phyloP scores from a whole-genome alignment of 2,113 vertebrate genomes.

The Ifrita kowaldi region DNA sequence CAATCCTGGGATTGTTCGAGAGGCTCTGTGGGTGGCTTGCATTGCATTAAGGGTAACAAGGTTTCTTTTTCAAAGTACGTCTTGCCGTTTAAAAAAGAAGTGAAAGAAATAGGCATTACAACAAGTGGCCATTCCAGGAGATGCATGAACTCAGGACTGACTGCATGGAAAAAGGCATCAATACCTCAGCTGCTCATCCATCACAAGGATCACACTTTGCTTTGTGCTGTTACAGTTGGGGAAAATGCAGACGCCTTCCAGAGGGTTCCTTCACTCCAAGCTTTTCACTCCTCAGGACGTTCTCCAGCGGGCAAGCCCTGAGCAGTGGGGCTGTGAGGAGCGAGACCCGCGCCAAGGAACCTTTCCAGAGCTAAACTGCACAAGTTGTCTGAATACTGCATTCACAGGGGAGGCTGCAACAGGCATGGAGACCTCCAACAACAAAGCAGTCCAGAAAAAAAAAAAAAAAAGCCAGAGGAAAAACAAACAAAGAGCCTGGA shows the following conservation, averaged over 20 bases:
- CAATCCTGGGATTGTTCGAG: neutral
- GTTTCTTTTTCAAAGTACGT: constrained; percentile 5
- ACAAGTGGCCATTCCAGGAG: neutral
- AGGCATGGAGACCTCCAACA: neutral
- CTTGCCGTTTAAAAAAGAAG: neutral
- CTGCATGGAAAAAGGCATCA: constrained; percentile 28
- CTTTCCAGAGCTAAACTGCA: neutral
- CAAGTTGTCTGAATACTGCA: neutral
- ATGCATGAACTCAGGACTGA: neutral
- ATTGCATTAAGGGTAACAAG: neutral
- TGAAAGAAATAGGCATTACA: neutral
- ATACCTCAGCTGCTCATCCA: constrained; percentile 12
- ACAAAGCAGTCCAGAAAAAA: neutral
- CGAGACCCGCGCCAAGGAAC: neutral
- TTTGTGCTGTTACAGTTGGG: neutral
- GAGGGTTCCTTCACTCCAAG: neutral
- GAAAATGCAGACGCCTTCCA: neutral
- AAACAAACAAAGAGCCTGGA: constrained; percentile 37
- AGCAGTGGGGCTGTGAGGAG: neutral
- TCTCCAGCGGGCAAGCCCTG: neutral
- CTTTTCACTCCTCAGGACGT: neutral
- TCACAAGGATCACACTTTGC: constrained; percentile 8
- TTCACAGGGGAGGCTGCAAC: neutral
- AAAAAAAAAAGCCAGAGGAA: neutral
- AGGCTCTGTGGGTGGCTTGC: constrained; percentile 49